phyloP scores from a whole-genome alignment of 2,888 invertebrate genomes.

The Chymomyza amoena region DNA sequence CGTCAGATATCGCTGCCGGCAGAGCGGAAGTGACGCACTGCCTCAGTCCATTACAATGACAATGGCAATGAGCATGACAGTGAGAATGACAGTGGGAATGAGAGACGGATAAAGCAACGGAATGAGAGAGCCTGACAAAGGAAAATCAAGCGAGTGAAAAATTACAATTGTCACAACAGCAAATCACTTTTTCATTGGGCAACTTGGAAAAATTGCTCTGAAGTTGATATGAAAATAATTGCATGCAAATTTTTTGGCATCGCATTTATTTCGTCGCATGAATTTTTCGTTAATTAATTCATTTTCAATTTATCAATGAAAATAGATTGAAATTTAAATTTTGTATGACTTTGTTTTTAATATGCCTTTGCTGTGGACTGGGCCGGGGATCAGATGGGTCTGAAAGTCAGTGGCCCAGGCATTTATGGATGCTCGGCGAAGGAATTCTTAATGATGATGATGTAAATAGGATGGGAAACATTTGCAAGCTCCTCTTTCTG shows the following conservation, averaged over 20 bases:
- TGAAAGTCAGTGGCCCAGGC: no score
- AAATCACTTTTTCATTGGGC: constrained; percentile 66
- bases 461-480: no score
- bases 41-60: constrained; percentile 20
- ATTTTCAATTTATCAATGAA: background rate
- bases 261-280: background rate
- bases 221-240: constrained; percentile 68
- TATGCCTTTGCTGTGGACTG: no score
- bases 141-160: constrained; percentile 69
- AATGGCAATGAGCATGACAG: constrained; percentile 32
- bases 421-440: no score
- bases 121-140: background rate
- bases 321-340: background rate
- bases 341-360: background rate
- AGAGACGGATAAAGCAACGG: constrained; percentile 4
- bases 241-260: constrained; percentile 58
- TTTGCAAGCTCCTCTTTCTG: no score
- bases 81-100: constrained; percentile 20
- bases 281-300: background rate
- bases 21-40: constrained; percentile 4
- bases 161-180: constrained; percentile 71
- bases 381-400: no score
- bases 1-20: constrained; percentile 19
- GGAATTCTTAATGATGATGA: no score
- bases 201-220: constrained; percentile 44